A percentile compares a stretch with the other conserved stretches of the same genome.
Conservation (phyloP, 2,113 vertebrate genomes). For the Picathartes gymnocephalus region DNA sequence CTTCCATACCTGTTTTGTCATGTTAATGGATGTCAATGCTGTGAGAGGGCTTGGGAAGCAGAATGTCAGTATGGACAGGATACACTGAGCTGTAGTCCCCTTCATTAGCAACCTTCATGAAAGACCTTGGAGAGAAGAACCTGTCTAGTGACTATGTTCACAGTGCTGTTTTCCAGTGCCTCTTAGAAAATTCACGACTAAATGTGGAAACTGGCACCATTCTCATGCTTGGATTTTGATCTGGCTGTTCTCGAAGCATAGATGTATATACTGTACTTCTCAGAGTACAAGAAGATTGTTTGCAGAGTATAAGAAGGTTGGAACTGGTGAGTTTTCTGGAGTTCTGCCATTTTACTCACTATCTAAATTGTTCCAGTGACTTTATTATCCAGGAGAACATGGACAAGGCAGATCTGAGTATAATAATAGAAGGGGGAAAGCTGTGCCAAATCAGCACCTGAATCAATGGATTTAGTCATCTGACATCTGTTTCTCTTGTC, state of each 20-base stretch:
- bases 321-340: not conserved
- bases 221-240: not conserved
- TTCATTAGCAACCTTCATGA: not conserved
- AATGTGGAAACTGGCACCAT: not conserved
- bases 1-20: not conserved
- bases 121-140: not conserved
- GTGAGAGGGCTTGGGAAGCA: not conserved
- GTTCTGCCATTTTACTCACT: not conserved
- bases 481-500: not conserved
- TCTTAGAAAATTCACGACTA: not conserved
- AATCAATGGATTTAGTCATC: conserved; percentile 1
- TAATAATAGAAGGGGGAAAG: not conserved
- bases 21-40: not conserved
- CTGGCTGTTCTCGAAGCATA: not conserved
- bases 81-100: not conserved
- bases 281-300: not conserved
- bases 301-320: not conserved
- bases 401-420: not conserved
- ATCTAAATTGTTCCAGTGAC: not conserved
- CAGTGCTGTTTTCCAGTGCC: not conserved
- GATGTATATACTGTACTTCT: not conserved
- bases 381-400: not conserved
- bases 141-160: not conserved
- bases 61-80: not conserved
- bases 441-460: not conserved